Evolutionary conservation across 2,113 vertebrate species (phyloP), one percentile per base, ranked within the genome.

Genomic region (Gasterosteus aculeatus): DNA sequence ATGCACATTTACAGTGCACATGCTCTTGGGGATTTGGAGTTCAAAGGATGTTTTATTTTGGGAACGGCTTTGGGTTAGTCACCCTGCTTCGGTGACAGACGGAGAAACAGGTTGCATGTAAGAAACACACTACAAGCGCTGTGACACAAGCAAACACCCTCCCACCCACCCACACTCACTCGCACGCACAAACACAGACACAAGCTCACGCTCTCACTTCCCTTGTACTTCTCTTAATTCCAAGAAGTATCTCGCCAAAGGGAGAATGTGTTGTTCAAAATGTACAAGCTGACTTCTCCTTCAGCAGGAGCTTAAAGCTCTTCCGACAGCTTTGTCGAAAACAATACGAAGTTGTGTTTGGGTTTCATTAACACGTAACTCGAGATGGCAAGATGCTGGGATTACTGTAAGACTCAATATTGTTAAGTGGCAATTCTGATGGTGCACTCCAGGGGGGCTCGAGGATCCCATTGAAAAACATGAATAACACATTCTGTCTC

Each of bases 21-120:
- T 26, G 63, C 75, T 86, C 74, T 65, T 1, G 22, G 78, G 71
- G 85, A 84, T 87, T 88, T 82, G 56, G 68, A 88, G 84, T 91
- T 91, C 80, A 88, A 90, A 89, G 84, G 67, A 84, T 65, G 74
- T 76, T 81, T 89, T 89, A 89, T 90, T 91, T 89, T 75, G 54
- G 82, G 84, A 90, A 80, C 73, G 80, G 82, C 88, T 83, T 81
- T 67, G 74, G 87, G 88, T 88, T 84, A 72, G 78, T 90, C 85
- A 87, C 87, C 82, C 74, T 72, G 76, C 80, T 74, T 72, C 72
- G 80, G 80, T 38, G 87, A 87, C 87, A 90, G 87, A 88, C 74
- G 82, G 87, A 87, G 87, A 77, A 91, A 87, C 87, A 90, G 88
- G 90, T 88, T 85, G 87, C 78, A 85, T 80, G 87, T 84, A 88